phyloP scores from a whole-genome alignment of 1,140 invertebrate species.

The Phymastichus coffea region DNA sequence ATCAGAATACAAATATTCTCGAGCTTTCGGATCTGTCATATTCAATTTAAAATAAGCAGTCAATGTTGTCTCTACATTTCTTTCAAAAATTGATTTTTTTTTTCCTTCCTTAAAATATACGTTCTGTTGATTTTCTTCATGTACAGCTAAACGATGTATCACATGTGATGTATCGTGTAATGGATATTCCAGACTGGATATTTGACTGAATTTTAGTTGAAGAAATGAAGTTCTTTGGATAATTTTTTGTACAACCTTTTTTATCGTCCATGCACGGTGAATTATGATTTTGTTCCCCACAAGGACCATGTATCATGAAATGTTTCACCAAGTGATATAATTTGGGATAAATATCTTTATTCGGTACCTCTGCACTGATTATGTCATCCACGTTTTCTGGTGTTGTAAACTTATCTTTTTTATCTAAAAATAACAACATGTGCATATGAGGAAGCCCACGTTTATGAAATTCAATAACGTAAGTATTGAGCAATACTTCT shows the following conservation, averaged over 20 bases:
- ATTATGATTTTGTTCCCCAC: slow-evolving; percentile 22
- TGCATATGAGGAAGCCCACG: slow-evolving; percentile 24
- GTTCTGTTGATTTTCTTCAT: slow-evolving; percentile 1
- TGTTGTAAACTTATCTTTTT: no score
- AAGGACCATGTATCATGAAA: no score
- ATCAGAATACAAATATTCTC: slow-evolving; percentile 1
- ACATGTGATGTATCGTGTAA: neutral
- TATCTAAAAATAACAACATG: no score
- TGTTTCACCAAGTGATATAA: no score
- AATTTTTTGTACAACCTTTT: slow-evolving; percentile 22
- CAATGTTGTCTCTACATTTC: neutral
- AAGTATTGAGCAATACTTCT: slow-evolving; percentile 8
- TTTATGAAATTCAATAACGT: slow-evolving; percentile 27
- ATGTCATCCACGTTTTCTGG: no score
- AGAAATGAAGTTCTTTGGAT: slow-evolving; percentile 16
- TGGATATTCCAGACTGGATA: neutral
- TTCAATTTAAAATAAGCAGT: slow-evolving; percentile 5
- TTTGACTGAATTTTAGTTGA: no score
- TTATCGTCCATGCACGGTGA: slow-evolving; percentile 27
- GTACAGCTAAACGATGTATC: neutral
- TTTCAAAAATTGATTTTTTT: neutral
- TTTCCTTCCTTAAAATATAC: neutral
- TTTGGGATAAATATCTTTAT: no score
- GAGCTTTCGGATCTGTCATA: neutral
- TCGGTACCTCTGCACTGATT: slow-evolving; percentile 20